These are phyloP conservation scores for Sarcoramphus papa DNA, from an alignment of 2,797 vertebrate genomes.

Conservation along the genomic window DNA sequence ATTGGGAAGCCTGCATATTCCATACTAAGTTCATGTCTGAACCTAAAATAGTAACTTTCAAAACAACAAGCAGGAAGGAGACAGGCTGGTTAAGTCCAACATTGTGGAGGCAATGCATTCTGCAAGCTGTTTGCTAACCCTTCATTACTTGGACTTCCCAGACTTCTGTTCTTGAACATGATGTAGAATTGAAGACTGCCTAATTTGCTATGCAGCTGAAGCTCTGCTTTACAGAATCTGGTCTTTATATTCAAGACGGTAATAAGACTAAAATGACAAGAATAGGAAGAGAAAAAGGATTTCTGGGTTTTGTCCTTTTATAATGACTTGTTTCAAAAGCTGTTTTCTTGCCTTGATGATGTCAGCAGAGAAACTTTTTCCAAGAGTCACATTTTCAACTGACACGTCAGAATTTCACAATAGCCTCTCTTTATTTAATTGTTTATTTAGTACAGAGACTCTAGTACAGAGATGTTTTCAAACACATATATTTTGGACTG, in stretches of 20 bases:
- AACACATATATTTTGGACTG: not conserved
- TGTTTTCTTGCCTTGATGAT: not conserved
- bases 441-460: not conserved
- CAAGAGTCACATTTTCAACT: not conserved
- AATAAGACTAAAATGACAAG: not conserved
- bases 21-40: not conserved
- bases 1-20: not conserved
- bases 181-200: not conserved
- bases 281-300: not conserved
- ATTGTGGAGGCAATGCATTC: not conserved
- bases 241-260: not conserved
- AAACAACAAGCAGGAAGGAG: slow-evolving; percentile 9
- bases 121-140: not conserved
- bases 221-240: not conserved
- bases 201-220: not conserved
- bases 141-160: not conserved
- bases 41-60: slow-evolving; percentile 13
- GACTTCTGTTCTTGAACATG: not conserved
- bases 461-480: not conserved
- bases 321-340: not conserved
- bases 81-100: not conserved
- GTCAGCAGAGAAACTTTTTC: not conserved
- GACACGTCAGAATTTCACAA: not conserved
- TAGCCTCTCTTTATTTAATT: not conserved
- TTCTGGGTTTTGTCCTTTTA: not conserved